phyloP scores from a whole-genome alignment of 2,888 invertebrate species.

The Maniola hyperantus region DNA sequence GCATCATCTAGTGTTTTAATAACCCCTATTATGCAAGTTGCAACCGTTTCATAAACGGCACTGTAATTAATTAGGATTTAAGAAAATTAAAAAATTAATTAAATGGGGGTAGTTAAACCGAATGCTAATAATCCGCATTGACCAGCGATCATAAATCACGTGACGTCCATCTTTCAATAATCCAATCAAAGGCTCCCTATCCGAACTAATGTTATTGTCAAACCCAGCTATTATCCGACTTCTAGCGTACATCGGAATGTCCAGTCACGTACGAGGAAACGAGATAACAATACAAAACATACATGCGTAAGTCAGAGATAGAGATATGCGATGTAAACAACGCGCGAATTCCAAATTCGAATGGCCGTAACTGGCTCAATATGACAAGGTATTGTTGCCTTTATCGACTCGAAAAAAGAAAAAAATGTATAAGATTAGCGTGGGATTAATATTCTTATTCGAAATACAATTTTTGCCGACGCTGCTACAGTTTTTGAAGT shows the following conservation, averaged over 20 bases:
- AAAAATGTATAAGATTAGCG: slow-evolving; percentile 25
- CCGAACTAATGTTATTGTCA: slow-evolving; percentile 77
- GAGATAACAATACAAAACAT: slow-evolving; percentile 45
- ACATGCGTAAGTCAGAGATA: slow-evolving; percentile 48
- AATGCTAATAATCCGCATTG: slow-evolving; percentile 1
- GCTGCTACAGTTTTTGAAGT: slow-evolving; percentile 12
- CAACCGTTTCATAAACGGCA: no score
- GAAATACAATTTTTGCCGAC: slow-evolving; percentile 30
- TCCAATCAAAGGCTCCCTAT: slow-evolving; percentile 73
- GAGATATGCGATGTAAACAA: slow-evolving; percentile 36
- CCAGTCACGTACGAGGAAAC: slow-evolving; percentile 65
- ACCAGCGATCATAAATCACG: slow-evolving; percentile 58
- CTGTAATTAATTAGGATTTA: not conserved
- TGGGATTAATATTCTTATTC: slow-evolving; percentile 23
- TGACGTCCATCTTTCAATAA: slow-evolving; percentile 75
- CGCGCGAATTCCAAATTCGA: slow-evolving; percentile 26
- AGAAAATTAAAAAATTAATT: not conserved
- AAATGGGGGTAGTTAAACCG: not conserved
- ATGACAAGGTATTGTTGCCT: slow-evolving; percentile 28
- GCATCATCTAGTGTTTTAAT: no score
- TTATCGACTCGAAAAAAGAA: slow-evolving; percentile 25
- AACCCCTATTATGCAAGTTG: no score
- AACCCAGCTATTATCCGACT: slow-evolving; percentile 70
- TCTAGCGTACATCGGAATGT: slow-evolving; percentile 69
- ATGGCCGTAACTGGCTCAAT: slow-evolving; percentile 28